A percentile compares a stretch with the other conserved stretches of the same genome.
Conservation (phyloP, 2,888 invertebrate species). For the Machimus rusticus region DNA sequence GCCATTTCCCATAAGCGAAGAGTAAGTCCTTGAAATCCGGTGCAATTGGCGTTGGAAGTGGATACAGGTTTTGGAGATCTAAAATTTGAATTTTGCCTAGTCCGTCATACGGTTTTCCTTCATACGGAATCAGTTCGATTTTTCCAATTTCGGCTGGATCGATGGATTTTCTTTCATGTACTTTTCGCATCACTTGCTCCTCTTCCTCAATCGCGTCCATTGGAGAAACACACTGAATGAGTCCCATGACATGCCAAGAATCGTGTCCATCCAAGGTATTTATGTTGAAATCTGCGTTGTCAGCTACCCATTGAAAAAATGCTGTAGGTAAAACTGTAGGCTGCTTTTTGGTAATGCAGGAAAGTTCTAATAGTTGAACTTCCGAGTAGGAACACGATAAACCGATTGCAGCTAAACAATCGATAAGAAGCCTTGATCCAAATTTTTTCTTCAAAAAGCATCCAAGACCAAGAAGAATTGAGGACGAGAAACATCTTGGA, state of each 20-base stretch:
- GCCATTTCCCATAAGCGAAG: not conserved
- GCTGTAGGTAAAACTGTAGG: not conserved
- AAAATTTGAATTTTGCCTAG: not conserved
- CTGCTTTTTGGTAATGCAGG: not conserved
- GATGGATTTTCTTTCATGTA: not conserved
- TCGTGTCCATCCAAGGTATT: slow-evolving; percentile 10
- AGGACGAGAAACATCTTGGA: not conserved
- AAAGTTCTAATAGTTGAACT: not conserved
- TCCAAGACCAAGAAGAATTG: not conserved
- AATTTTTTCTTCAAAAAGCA: not conserved
- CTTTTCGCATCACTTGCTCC: not conserved
- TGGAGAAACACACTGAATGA: slow-evolving; percentile 13
- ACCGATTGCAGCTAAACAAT: not conserved
- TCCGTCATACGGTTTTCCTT: not conserved
- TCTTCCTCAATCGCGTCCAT: not conserved
- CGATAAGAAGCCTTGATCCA: not conserved
- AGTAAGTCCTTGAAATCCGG: not conserved
- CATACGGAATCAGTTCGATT: not conserved
- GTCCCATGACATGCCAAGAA: not conserved
- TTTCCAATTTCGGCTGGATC: not conserved
- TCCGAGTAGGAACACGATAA: slow-evolving; percentile 17
- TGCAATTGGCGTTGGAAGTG: not conserved
- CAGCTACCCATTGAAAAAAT: not conserved
- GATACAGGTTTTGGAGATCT: not conserved
- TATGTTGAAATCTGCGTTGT: not conserved